Percentiles rank a stretch among this genome's conserved stretches.
These are phyloP conservation scores for Beris chalybata DNA, from an alignment of 2,888 invertebrate species.

Conservation along the genomic window DNA sequence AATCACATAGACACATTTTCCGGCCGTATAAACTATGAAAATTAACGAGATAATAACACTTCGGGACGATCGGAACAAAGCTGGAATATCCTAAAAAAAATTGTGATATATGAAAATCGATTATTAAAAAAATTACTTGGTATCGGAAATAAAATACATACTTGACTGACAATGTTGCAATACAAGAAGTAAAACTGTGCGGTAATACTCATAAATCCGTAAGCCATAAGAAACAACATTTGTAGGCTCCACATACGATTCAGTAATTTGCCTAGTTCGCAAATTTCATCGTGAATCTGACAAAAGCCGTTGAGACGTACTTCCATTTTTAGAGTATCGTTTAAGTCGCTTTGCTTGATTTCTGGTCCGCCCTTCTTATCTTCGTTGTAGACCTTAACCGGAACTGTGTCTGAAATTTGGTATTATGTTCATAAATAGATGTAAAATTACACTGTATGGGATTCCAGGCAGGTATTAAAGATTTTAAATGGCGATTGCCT, in stretches of 20 bases:
- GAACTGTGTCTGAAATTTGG: conserved; percentile 22
- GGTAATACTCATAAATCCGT: conserved; percentile 55
- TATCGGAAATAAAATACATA: conserved; percentile 28
- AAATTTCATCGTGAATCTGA: conserved; percentile 55
- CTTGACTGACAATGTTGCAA: conserved; percentile 53
- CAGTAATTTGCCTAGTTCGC: conserved; percentile 53
- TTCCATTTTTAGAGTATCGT: conserved; percentile 50
- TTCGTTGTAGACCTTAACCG: conserved; percentile 30
- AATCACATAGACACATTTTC: conserved; percentile 54
- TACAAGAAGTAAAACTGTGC: conserved; percentile 56
- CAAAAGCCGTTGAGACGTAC: conserved; percentile 54
- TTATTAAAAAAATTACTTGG: background rate
- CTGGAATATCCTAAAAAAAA: conserved; percentile 46
- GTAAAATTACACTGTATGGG: background rate
- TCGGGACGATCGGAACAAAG: conserved; percentile 53
- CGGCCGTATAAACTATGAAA: conserved; percentile 50
- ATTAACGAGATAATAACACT: conserved; percentile 49
- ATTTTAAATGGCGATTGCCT: no score
- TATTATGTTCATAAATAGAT: background rate
- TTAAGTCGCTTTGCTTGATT: conserved; percentile 44
- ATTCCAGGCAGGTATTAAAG: no score
- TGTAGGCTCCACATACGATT: conserved; percentile 56
- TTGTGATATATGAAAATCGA: background rate
- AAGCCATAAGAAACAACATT: conserved; percentile 54
- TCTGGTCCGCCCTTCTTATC: conserved; percentile 10